Percentiles rank a stretch among this genome's conserved stretches.
These are phyloP conservation scores for Meloidogyne hapla DNA, from an alignment of 1,140 invertebrate genomes.

Conservation along the genomic window DNA sequence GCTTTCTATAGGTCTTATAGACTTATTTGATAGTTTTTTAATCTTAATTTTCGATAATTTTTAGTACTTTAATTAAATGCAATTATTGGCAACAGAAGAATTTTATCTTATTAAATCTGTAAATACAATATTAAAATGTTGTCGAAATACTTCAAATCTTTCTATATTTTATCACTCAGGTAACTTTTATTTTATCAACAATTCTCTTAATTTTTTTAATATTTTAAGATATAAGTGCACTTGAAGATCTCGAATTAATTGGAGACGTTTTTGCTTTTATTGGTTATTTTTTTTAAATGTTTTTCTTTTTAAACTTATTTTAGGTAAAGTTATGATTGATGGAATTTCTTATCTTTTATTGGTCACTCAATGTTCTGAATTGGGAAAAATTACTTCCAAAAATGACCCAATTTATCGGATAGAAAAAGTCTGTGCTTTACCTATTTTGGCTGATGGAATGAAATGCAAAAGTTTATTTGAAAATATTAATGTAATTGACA, in stretches of 20 bases:
- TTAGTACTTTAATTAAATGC: slow-evolving; percentile 30
- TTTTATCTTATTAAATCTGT: slow-evolving; percentile 44
- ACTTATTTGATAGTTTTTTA: too few relatives aligned
- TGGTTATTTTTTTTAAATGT: slow-evolving; percentile 30
- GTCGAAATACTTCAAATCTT: slow-evolving; percentile 34
- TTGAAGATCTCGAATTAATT: slow-evolving; percentile 43
- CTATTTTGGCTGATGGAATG: slow-evolving; percentile 39
- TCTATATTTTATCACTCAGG: slow-evolving; percentile 39
- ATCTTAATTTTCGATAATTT: background rate
- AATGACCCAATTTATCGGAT: slow-evolving; percentile 35
- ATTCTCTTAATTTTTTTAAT: slow-evolving; percentile 5
- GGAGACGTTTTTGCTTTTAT: slow-evolving; percentile 40
- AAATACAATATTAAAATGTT: slow-evolving; percentile 43
- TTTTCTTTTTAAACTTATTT: background rate
- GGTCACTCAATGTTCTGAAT: slow-evolving; percentile 22
- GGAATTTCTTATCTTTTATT: slow-evolving; percentile 40
- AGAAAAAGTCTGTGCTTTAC: slow-evolving; percentile 48
- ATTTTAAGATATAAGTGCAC: slow-evolving; percentile 42
- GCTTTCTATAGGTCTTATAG: too few relatives aligned
- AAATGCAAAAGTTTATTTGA: slow-evolving; percentile 33
- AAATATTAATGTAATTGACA: slow-evolving; percentile 20
- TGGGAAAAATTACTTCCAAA: slow-evolving; percentile 20
- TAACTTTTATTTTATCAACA: slow-evolving; percentile 13
- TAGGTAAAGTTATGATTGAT: slow-evolving; percentile 26
- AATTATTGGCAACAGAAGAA: slow-evolving; percentile 40